These are phyloP conservation scores for Antheraea assamensis DNA, from an alignment of 2,888 invertebrate species.

Conservation along the genomic window DNA sequence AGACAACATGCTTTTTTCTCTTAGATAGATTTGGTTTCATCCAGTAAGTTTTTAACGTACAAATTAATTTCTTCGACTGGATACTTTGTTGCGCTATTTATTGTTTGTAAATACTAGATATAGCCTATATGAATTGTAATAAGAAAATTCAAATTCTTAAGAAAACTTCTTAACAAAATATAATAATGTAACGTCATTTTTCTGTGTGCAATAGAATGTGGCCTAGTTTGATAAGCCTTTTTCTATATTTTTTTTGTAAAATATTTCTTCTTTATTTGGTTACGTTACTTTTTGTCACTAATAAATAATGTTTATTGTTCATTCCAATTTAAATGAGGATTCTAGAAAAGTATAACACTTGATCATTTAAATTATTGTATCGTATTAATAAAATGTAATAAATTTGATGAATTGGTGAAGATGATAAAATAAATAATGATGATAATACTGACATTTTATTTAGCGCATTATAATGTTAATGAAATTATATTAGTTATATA, in stretches of 20 bases:
- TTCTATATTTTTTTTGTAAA: constrained; percentile 61
- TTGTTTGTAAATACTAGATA: constrained; percentile 77
- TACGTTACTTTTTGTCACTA: constrained; percentile 79
- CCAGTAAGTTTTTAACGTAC: constrained; percentile 54
- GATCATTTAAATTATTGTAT: constrained; percentile 81
- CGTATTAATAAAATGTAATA: constrained; percentile 79
- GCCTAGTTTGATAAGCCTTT: constrained; percentile 59
- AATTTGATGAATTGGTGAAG: constrained; percentile 80
- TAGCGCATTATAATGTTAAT: background rate
- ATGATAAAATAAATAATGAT: constrained; percentile 81
- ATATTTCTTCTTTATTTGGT: constrained; percentile 65
- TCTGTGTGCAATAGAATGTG: constrained; percentile 78
- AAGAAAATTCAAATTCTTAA: constrained; percentile 63
- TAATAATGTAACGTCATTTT: constrained; percentile 40
- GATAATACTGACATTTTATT: constrained; percentile 59
- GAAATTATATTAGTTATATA: no score
- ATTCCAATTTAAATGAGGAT: constrained; percentile 81
- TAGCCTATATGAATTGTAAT: constrained; percentile 58
- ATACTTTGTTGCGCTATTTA: constrained; percentile 77
- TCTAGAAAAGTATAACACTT: constrained; percentile 75
- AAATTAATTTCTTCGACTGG: constrained; percentile 54
- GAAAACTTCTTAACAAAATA: constrained; percentile 36
- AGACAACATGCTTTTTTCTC: constrained; percentile 61
- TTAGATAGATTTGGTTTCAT: constrained; percentile 53
- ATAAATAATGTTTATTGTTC: constrained; percentile 79